Base-by-base conservation (phyloP, 2,113 vertebrate genomes). In the Naja naja region DNA sequence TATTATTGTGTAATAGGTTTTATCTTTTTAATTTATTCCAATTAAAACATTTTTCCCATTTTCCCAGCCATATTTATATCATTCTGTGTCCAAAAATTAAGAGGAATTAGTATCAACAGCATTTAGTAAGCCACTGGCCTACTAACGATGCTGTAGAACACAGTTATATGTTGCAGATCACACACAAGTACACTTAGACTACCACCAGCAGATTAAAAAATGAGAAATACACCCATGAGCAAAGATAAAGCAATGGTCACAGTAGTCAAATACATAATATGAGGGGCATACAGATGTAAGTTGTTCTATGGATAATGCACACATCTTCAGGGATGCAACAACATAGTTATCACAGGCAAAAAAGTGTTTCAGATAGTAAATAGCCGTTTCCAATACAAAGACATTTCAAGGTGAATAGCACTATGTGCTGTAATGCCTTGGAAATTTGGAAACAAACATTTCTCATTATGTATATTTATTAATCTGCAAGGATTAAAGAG, bases 1-100 rank as follows among this genome's bases (percentile, higher is more conserved):
- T 1, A 1, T 11, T 30, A 56, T 11, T 20, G 45, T 27, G 0
- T 0, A 34, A 92, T 87, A 64, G 25, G 0, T 93, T 93, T 92
- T 89, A 43, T 95, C 93, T 94, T 86, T 88, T 94, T 95, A 58
- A 91, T 88, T 96, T 95, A 96, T 95, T 97, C n/a, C 52, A 92
- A 92, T 95, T 94, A 92, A 87, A 93, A 95, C 90, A 94, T 88
- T 60, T 94, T 3, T 47, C 0, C 5, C 93, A 89, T 86, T 95
- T 92, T 94, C 81, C 45, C 87, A 94, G 34, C 34, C 34, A 39
- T 89, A 89, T 86, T 89, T 69, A 91, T 92, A 87, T 96, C 93
- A 14, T 89, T 92, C 30, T 16, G 81, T 91, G 89, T 93, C 55
- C 90, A 93, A 95, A 43, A 89, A 52, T 39, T 91, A 43, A 87